Percentiles rank a stretch among this genome's conserved stretches.
These are phyloP conservation scores for Saguinus imperator DNA, from an alignment of 2,113 vertebrate genomes.

Conservation along the genomic window DNA sequence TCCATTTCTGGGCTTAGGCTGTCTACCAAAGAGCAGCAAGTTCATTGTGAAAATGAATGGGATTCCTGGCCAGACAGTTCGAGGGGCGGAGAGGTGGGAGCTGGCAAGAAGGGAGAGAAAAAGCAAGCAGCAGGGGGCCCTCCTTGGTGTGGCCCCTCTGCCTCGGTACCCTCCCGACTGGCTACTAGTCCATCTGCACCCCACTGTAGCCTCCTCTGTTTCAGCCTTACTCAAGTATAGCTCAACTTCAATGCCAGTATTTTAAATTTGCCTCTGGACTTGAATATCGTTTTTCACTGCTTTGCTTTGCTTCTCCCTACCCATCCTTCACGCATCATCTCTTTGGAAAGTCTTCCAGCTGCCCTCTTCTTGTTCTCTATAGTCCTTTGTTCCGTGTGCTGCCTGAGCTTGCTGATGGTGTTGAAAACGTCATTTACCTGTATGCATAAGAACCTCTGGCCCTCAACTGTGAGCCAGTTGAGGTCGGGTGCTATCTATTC, in stretches of 20 bases:
- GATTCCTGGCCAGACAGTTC: neutral
- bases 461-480: neutral
- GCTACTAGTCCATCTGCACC: neutral
- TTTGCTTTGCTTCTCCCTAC: neutral
- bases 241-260: neutral
- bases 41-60: slow-evolving; percentile 51
- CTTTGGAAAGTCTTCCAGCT: neutral
- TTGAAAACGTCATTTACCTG: neutral
- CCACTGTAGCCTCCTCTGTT: fast-evolving
- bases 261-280: neutral
- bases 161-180: fast-evolving
- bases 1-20: slow-evolving; percentile 76
- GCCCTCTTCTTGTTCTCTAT: neutral
- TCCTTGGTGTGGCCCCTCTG: neutral
- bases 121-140: neutral
- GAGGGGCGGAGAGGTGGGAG: neutral
- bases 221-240: neutral
- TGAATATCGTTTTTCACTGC: neutral
- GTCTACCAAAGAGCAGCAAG: slow-evolving; percentile 54
- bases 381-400: neutral
- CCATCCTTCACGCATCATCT: neutral
- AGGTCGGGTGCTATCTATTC: neutral
- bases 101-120: neutral
- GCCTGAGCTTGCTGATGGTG: neutral
- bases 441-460: neutral